Evolutionary conservation across 2,888 invertebrate genomes (phyloP), one percentile per base, ranked within the genome.

Genomic region (Tenthredo amoena): DNA sequence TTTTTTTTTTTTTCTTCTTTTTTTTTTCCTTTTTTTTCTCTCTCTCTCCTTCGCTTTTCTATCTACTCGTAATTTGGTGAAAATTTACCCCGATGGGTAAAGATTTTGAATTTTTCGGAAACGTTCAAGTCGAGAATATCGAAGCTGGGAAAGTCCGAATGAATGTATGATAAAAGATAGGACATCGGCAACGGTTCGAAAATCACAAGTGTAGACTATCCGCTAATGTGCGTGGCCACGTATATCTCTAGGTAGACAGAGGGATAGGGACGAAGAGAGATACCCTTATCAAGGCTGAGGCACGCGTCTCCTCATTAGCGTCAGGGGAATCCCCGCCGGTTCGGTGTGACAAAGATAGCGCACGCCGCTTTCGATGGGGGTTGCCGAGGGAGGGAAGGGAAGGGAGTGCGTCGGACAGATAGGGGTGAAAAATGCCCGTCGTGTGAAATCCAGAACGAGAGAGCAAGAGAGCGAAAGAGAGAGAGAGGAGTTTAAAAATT

Each of bases 271-370:
- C 65, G 58, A 9, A 31, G 68, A 31, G 68, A 89, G 87, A 89
- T 87, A 88, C 88, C 88, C 89, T 91, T 90, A 90, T 90, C 90
- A 88, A 87, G 86, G 87, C 88, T 84, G 88, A 86, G 88, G 89
- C 90, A 90, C 88, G 89, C 91, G 89, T 90, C 89, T 88, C 88
- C 90, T 91, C 91, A 90, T 91, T 91, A 90, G 89, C 87, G 83
- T 87, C 43, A 50, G 47, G 83, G 83, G 83, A 58, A 83, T 47
- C 68, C 81, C 58, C 86, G 87, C 84, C 86, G 72, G 85, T 86
- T 87, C 85, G 87, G 87, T 83, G 87, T 82, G 77, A 85, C 87
- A 85, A 87, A 89, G 89, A 89, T 89, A 89, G 87, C 89, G 87
- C 88, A 87, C 87, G 88, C 68, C 74, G 85, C 85, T 37, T 58